A percentile compares a stretch with the other conserved stretches of the same genome.
These are phyloP conservation scores for Ypsolopha scabrella DNA, from an alignment of 2,888 invertebrate species.

Conservation along the genomic window DNA sequence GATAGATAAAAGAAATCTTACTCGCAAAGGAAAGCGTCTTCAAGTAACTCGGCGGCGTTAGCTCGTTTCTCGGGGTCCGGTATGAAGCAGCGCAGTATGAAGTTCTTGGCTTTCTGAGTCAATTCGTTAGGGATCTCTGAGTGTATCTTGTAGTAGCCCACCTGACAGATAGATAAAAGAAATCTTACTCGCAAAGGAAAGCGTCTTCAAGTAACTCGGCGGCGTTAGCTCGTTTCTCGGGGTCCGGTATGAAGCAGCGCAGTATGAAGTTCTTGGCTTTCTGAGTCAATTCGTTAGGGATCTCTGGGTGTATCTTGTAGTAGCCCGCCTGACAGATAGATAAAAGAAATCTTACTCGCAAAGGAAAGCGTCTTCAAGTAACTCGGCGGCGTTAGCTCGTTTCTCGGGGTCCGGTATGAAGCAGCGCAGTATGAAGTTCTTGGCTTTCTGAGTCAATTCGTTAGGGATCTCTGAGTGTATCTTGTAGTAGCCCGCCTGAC, in stretches of 20 bases:
- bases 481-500: constrained; percentile 80
- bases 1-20: too few species aligned
- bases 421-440: constrained; percentile 91
- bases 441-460: constrained; percentile 88
- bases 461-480: constrained; percentile 96
- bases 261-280: constrained; percentile 91
- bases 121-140: constrained; percentile 95
- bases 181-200: too few species aligned
- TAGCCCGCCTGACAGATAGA: constrained; percentile 52
- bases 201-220: constrained; percentile 90
- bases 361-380: constrained; percentile 90
- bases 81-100: constrained; percentile 94
- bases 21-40: constrained; percentile 84
- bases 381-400: constrained; percentile 86
- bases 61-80: constrained; percentile 90
- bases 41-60: constrained; percentile 88
- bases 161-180: constrained; percentile 24
- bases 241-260: constrained; percentile 94
- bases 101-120: constrained; percentile 87
- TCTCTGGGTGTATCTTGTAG: constrained; percentile 97
- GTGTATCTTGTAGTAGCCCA: constrained; percentile 89
- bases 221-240: constrained; percentile 88
- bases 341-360: too few species aligned
- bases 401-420: constrained; percentile 93
- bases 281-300: constrained; percentile 90